Evolutionary conservation across 2,797 vertebrate species (phyloP).

Genomic region (Pipistrellus pipistrellus): DNA sequence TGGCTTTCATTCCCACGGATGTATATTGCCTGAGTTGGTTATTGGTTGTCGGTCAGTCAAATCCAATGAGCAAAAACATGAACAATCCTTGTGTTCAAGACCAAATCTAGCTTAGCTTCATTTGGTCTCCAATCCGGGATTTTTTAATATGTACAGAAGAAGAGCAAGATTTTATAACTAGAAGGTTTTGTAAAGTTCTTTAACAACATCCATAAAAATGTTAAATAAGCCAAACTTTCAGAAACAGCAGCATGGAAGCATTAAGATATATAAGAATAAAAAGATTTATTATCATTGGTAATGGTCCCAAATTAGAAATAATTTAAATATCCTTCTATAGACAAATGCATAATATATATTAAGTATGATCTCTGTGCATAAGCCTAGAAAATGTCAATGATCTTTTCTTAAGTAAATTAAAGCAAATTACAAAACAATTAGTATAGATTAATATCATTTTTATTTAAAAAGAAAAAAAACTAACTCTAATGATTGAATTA

Average conservation of each 20-base stretch:
- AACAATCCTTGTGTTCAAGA: constrained; percentile 5
- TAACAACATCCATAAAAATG: neutral
- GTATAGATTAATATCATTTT: neutral
- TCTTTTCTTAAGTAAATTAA: constrained; percentile 39
- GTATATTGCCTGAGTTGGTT: constrained; percentile 6
- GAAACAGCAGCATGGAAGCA: constrained; percentile 17
- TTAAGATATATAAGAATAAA: neutral
- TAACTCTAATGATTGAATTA: neutral
- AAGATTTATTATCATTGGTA: neutral
- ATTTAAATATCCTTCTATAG: neutral
- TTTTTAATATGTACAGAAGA: neutral
- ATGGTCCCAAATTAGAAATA: constrained; percentile 37
- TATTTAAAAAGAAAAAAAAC: constrained; percentile 29
- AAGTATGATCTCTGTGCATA: neutral
- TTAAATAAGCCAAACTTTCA: constrained; percentile 16
- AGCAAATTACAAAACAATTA: constrained; percentile 17
- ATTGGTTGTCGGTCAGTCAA: neutral
- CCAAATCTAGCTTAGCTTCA: neutral
- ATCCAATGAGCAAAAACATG: constrained; percentile 13
- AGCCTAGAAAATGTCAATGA: neutral
- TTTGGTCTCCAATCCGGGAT: neutral
- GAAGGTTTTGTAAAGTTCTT: constrained; percentile 13
- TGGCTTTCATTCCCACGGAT: constrained; percentile 63
- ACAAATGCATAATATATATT: neutral
- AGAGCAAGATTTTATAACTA: constrained; percentile 32